phyloP scores from a whole-genome alignment of 2,888 invertebrate species.

The Synanthedon formicaeformis region DNA sequence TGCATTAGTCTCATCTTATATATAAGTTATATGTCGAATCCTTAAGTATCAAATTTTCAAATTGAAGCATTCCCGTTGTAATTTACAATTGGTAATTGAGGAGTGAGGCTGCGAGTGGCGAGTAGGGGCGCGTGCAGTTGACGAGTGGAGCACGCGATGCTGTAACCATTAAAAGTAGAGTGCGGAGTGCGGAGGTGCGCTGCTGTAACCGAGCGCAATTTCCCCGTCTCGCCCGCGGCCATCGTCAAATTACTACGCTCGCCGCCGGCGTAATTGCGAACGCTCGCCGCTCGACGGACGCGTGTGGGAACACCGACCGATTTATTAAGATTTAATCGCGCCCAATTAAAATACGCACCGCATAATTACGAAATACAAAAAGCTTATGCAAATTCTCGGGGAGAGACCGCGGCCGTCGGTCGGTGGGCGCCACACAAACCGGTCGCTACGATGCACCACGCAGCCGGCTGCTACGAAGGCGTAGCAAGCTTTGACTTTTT shows the following conservation, averaged over 20 bases:
- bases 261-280: slow-evolving; percentile 55
- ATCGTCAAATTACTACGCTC: slow-evolving; percentile 51
- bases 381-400: slow-evolving; percentile 43
- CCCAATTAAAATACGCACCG: slow-evolving; percentile 60
- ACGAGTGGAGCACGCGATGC: slow-evolving; percentile 15
- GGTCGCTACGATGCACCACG: slow-evolving; percentile 6
- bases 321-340: slow-evolving; percentile 66
- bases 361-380: slow-evolving; percentile 51
- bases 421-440: slow-evolving; percentile 23
- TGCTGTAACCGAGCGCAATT: slow-evolving; percentile 49
- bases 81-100: slow-evolving; percentile 66
- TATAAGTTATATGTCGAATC: no score
- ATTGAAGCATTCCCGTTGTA: slow-evolving; percentile 44
- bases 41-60: no score
- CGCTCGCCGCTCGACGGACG: slow-evolving; percentile 28
- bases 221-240: slow-evolving; percentile 46
- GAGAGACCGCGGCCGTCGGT: slow-evolving; percentile 10
- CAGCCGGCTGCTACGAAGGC: slow-evolving; percentile 7
- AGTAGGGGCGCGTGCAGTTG: slow-evolving; percentile 22
- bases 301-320: slow-evolving; percentile 58
- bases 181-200: slow-evolving; percentile 4
- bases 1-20: no score
- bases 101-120: slow-evolving; percentile 35
- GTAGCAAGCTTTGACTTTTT: not conserved
- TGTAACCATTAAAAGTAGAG: not conserved